These are phyloP conservation scores for Machaerirhynchus nigripectus DNA, from an alignment of 2,113 vertebrate species.

Conservation along the genomic window DNA sequence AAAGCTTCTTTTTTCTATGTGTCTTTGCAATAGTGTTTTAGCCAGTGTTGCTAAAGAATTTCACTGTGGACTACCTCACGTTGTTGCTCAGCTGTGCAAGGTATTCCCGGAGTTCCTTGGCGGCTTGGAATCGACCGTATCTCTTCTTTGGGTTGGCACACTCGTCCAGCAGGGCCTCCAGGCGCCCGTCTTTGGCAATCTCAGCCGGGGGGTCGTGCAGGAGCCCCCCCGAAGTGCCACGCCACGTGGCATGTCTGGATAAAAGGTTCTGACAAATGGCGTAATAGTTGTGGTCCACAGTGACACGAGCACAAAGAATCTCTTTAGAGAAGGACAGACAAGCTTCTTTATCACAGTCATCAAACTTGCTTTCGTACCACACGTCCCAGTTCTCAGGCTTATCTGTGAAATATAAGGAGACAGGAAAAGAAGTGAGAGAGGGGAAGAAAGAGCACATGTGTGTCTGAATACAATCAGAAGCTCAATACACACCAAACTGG, in stretches of 20 bases:
- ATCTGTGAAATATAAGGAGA: conserved; percentile 74
- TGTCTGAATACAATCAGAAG: background rate
- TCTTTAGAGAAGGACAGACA: conserved; percentile 98
- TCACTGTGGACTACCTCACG: conserved; percentile 83
- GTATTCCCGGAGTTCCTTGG: conserved; percentile 92
- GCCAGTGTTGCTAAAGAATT: background rate
- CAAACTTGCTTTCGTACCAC: conserved; percentile 98
- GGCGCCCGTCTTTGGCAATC: conserved; percentile 90
- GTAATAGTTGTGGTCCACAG: conserved; percentile 99
- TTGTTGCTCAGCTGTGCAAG: conserved; percentile 87
- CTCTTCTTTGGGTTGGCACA: conserved; percentile 93
- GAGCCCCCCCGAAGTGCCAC: conserved; percentile 93
- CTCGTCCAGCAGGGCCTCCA: conserved; percentile 91
- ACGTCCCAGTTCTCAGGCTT: conserved; percentile 96
- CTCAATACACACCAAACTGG: background rate
- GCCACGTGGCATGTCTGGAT: conserved; percentile 91
- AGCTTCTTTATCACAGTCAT: conserved; percentile 96
- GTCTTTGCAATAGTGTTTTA: conserved; percentile 52
- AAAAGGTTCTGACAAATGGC: conserved; percentile 97
- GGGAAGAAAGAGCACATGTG: background rate
- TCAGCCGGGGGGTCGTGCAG: conserved; percentile 92
- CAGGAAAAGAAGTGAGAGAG: background rate
- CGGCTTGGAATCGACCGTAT: conserved; percentile 91
- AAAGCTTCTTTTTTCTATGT: conserved; percentile 1
- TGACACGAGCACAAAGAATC: conserved; percentile 90